Conservation (phyloP, 64 coral and sea anemone species). For the Porites lutea region DNA sequence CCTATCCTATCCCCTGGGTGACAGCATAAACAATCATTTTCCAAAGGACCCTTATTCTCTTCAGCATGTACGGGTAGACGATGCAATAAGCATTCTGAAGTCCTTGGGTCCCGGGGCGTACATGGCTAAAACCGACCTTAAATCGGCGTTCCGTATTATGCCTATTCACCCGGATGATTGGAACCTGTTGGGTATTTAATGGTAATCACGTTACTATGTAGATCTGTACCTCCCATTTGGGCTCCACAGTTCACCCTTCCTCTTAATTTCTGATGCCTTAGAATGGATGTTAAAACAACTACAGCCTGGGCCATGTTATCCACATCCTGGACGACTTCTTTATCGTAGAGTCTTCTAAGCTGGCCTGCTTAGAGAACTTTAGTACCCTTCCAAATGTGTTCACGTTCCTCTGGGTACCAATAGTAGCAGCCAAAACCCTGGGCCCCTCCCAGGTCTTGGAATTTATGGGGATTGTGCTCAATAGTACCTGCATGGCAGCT, state of each 20-base stretch:
- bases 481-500: constrained; percentile 20
- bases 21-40: not conserved
- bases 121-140: too few relatives aligned
- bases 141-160: not conserved
- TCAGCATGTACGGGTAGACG: too few relatives aligned
- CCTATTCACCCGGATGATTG: not conserved
- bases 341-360: not conserved
- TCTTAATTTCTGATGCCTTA: constrained; percentile 17
- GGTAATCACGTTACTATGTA: too few relatives aligned
- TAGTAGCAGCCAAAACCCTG: not conserved
- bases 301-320: not conserved
- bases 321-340: constrained; percentile 27
- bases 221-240: not conserved
- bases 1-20: not conserved
- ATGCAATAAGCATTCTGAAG: too few relatives aligned
- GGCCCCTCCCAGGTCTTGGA: not conserved
- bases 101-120: too few relatives aligned
- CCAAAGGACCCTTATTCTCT: too few relatives aligned
- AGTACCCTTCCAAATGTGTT: constrained; percentile 1
- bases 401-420: not conserved
- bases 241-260: not conserved
- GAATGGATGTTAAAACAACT: constrained; percentile 14
- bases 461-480: not conserved
- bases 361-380: constrained; percentile 2
- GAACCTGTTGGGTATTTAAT: too few relatives aligned